These are phyloP conservation scores for Thera britannica DNA, from an alignment of 2,888 invertebrate genomes.

Conservation along the genomic window DNA sequence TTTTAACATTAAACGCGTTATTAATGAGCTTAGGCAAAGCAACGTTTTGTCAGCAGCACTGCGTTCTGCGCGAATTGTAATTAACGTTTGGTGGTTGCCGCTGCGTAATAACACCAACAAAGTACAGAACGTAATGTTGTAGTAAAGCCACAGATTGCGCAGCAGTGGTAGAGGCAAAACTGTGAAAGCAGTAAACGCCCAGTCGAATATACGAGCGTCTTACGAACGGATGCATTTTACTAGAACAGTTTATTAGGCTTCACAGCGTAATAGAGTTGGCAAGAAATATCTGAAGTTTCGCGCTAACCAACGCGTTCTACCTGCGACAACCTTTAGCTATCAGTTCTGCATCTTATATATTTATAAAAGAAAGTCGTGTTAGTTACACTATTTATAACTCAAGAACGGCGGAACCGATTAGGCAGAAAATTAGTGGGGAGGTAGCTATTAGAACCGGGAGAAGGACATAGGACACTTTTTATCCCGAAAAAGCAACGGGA, in stretches of 20 bases:
- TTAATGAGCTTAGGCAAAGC: slow-evolving; percentile 45
- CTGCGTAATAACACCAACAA: slow-evolving; percentile 39
- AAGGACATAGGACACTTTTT: too few relatives aligned
- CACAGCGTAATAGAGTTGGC: background rate
- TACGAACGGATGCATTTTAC: slow-evolving; percentile 9
- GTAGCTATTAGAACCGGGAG: too few relatives aligned
- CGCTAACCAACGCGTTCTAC: background rate
- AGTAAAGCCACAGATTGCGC: slow-evolving; percentile 33
- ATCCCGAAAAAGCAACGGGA: too few relatives aligned
- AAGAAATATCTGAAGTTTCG: background rate
- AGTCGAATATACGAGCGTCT: slow-evolving; percentile 28
- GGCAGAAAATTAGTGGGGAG: too few relatives aligned
- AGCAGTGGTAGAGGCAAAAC: slow-evolving; percentile 10
- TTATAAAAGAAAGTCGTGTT: too few relatives aligned
- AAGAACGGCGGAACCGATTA: too few relatives aligned
- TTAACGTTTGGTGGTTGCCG: slow-evolving; percentile 45
- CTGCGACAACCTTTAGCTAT: background rate
- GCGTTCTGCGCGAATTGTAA: slow-evolving; percentile 45
- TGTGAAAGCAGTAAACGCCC: slow-evolving; percentile 33
- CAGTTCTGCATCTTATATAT: too few relatives aligned
- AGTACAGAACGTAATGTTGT: slow-evolving; percentile 36
- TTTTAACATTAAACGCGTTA: slow-evolving; percentile 47
- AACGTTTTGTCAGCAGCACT: slow-evolving; percentile 58
- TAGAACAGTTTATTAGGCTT: slow-evolving; percentile 1
- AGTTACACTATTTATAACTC: too few relatives aligned